Evolutionary conservation across 1,140 invertebrate species (phyloP), one percentile per base, ranked within the genome.

Genomic region (Philotrypesis tridentata): DNA sequence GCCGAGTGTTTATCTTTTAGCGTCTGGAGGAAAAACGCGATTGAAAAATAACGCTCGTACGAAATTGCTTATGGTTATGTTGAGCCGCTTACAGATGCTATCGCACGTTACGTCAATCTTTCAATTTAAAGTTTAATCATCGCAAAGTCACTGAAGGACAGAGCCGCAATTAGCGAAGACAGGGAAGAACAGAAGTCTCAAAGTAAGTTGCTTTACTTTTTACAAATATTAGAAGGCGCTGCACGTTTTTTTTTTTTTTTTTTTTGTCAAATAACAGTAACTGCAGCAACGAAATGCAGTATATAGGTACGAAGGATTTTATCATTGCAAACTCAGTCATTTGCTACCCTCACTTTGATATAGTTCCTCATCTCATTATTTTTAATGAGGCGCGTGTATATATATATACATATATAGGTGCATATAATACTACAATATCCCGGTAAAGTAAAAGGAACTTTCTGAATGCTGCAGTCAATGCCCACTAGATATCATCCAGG

Each of bases 301-400:
- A 14, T 43, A 43, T 43, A 43, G 12, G 12, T 14, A 9, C 17
- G 21, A 21, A 55, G 48, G 21, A 55, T 55, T 55, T 55, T n/a
- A 0, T 6, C 48, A 55, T 55, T 21, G 48, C 68, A n/a, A 61
- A 37, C n/a, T 37, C 76, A 9, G 40, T 72, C 78, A 80, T 80
- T 83, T 75, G 72, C 61, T 65, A 67, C 76, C 73, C 68, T 63
- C 27, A 60, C 82, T 79, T 83, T 83, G 70, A 75, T 75, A 74
- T 71, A 73, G 31, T 63, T 67, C 55, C 70, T 72, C 70, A 68
- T 80, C 82, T 80, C 82, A 79, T 83, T 83, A 83, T 83, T 83
- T 83, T 83, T 83, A 83, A 83, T 80, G 82, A 83, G 78, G 48
- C 37, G 48, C 25, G 25, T 60, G 12, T 61, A 17, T 77, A 43